Conservation (phyloP, 1,140 invertebrate species). For the Hermatobates lingyangjiaoensis region DNA sequence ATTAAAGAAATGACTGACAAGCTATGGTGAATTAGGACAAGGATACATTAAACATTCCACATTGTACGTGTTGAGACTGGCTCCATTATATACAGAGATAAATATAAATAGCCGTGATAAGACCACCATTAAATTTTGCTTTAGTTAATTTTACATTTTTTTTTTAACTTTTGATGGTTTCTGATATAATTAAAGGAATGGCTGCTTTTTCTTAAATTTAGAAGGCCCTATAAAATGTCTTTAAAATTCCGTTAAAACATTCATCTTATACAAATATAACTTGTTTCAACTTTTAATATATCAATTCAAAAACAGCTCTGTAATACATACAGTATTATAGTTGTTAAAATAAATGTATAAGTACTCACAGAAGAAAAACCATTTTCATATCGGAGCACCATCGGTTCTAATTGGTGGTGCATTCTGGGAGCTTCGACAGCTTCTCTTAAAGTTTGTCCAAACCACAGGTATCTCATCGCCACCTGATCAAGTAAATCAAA, state of each 20-base stretch:
- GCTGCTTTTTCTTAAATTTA: neutral
- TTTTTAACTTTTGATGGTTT: too few species aligned
- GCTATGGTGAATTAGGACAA: too few species aligned
- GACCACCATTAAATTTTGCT: too few species aligned
- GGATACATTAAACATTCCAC: too few species aligned
- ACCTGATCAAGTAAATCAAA: slow-evolving; percentile 21
- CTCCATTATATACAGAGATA: too few species aligned
- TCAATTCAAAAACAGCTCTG: too few species aligned
- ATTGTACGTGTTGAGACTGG: too few species aligned
- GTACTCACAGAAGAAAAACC: slow-evolving; percentile 39
- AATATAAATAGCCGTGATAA: too few species aligned
- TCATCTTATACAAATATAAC: neutral
- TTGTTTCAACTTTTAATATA: too few species aligned
- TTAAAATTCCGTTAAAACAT: neutral
- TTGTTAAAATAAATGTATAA: neutral
- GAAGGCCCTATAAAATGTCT: neutral
- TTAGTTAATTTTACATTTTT: too few species aligned
- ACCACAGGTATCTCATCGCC: slow-evolving; percentile 31
- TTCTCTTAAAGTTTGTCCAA: slow-evolving; percentile 33
- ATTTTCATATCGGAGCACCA: slow-evolving; percentile 20
- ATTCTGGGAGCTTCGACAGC: slow-evolving; percentile 36
- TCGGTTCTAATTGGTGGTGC: slow-evolving; percentile 44
- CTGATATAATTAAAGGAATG: neutral
- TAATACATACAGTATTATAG: neutral
- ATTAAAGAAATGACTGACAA: too few species aligned